Conservation (phyloP, 2,888 invertebrate genomes). For the Brachyopa scutellaris region DNA sequence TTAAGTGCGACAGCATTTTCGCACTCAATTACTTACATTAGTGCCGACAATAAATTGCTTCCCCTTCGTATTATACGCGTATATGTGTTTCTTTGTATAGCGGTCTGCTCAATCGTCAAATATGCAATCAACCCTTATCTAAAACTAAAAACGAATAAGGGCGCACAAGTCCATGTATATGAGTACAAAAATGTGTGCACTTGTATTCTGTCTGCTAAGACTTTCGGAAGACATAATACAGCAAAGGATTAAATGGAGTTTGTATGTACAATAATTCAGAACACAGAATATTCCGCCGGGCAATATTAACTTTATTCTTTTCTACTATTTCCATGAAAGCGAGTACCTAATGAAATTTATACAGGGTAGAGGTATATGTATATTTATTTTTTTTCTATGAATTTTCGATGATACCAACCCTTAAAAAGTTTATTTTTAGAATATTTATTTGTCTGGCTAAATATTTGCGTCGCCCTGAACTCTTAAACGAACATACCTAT, state of each 20-base stretch:
- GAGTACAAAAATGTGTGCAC: not conserved
- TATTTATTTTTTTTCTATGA: too few species aligned
- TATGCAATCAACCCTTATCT: slow-evolving; percentile 36
- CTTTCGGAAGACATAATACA: slow-evolving; percentile 21
- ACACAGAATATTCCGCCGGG: not conserved
- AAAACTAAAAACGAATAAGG: not conserved
- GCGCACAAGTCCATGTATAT: not conserved
- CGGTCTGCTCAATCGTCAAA: slow-evolving; percentile 23
- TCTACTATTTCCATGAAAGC: not conserved
- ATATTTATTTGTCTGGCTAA: too few species aligned
- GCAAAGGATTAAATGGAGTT: slow-evolving; percentile 37
- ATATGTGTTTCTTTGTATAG: slow-evolving; percentile 12
- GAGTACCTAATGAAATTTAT: not conserved
- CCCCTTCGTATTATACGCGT: slow-evolving; percentile 5
- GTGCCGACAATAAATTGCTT: slow-evolving; percentile 77
- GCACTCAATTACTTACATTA: slow-evolving; percentile 82
- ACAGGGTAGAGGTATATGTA: too few species aligned
- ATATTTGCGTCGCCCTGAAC: too few species aligned
- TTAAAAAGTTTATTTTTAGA: too few species aligned
- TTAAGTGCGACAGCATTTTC: slow-evolving; percentile 80
- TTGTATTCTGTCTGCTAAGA: not conserved
- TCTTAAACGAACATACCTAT: too few species aligned
- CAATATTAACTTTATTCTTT: not conserved
- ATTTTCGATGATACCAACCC: too few species aligned
- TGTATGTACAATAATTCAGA: not conserved